Evolutionary conservation across 2,888 invertebrate species (phyloP).

Genomic region (Protodeltote pygarga): DNA sequence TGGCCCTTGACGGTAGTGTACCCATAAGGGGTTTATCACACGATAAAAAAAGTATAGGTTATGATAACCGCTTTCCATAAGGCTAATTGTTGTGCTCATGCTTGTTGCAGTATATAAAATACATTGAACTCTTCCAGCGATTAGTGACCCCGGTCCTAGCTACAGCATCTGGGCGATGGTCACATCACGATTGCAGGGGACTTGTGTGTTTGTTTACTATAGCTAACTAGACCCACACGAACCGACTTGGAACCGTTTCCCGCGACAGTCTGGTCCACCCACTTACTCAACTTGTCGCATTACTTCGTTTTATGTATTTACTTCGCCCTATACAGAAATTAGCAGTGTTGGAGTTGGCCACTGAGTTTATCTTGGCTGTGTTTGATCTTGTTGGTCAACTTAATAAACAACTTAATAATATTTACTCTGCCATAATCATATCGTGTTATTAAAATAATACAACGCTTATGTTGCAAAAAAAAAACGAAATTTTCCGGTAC

Average conservation of each 20-base stretch:
- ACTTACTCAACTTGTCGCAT: slow-evolving; percentile 46
- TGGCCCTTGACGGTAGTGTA: no score
- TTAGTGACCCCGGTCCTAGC: slow-evolving; percentile 28
- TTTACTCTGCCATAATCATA: no score
- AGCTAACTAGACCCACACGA: slow-evolving; percentile 62
- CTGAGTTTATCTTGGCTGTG: slow-evolving; percentile 1
- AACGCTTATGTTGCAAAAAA: no score
- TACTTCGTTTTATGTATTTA: slow-evolving; percentile 45
- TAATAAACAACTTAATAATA: background rate
- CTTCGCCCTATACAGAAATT: slow-evolving; percentile 36
- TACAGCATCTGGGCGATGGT: slow-evolving; percentile 68
- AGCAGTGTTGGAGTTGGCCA: slow-evolving; percentile 17
- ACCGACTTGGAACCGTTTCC: slow-evolving; percentile 52
- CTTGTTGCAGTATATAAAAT: background rate
- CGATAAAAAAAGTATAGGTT: no score
- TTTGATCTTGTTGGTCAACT: background rate
- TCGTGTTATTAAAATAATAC: no score
- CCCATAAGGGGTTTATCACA: no score
- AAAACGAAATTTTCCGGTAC: no score
- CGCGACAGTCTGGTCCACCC: slow-evolving; percentile 29
- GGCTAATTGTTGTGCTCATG: background rate
- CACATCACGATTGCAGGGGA: slow-evolving; percentile 68
- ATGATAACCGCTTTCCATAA: no score
- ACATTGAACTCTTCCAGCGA: slow-evolving; percentile 28
- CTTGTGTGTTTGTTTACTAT: slow-evolving; percentile 72